These are phyloP conservation scores for Tipula lateralis DNA, from an alignment of 2,888 invertebrate genomes.

Conservation along the genomic window DNA sequence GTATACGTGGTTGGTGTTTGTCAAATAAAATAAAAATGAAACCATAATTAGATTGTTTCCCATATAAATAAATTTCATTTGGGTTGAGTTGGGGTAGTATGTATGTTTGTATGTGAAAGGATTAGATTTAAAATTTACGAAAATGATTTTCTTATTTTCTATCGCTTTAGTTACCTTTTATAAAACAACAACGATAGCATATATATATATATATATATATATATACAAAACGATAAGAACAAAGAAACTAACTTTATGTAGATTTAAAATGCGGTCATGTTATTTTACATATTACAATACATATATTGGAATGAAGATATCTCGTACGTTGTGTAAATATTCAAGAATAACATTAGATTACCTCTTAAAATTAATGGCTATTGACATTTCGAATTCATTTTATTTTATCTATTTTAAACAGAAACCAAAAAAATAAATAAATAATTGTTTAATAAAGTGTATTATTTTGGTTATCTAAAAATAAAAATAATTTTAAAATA, in stretches of 20 bases:
- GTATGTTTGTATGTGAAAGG: background rate
- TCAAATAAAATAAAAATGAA: background rate
- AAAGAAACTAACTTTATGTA: background rate
- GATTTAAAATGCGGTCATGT: background rate
- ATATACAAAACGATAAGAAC: background rate
- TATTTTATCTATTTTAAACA: constrained; percentile 13
- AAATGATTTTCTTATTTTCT: background rate
- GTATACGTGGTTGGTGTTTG: background rate
- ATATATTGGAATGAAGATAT: background rate
- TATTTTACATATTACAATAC: background rate
- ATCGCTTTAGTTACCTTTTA: background rate
- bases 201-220: background rate
- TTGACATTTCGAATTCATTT: background rate
- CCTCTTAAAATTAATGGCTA: constrained; percentile 1
- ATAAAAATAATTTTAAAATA: background rate
- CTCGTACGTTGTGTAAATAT: background rate
- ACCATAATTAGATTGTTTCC: background rate
- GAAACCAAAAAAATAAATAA: background rate
- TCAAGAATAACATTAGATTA: background rate
- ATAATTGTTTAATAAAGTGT: constrained; percentile 24
- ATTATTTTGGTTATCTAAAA: constrained; percentile 6
- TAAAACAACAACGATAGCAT: background rate
- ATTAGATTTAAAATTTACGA: background rate
- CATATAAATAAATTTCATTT: background rate
- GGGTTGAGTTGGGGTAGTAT: background rate